These are phyloP conservation scores for Cyclura pinguis DNA, from an alignment of 2,797 vertebrate genomes.

Conservation along the genomic window DNA sequence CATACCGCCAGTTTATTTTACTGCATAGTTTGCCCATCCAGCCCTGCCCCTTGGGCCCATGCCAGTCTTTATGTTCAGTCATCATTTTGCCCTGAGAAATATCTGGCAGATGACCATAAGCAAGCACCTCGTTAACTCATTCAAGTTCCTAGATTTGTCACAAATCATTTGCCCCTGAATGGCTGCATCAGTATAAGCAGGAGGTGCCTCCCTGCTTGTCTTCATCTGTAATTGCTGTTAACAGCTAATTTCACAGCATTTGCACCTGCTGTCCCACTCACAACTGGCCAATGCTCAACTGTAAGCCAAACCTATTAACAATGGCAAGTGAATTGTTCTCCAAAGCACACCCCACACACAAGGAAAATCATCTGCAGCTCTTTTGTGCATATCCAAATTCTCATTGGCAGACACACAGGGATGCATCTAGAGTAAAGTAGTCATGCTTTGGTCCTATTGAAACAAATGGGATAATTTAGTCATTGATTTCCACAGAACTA, in stretches of 20 bases:
- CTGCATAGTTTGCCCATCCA: not conserved
- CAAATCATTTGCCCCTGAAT: constrained; percentile 22
- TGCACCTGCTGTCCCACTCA: not conserved
- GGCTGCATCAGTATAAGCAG: not conserved
- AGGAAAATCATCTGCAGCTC: not conserved
- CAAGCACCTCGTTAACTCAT: constrained; percentile 23
- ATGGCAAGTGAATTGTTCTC: not conserved
- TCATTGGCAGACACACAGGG: not conserved
- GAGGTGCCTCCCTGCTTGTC: constrained; percentile 17
- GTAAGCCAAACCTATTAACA: not conserved
- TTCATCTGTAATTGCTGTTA: constrained; percentile 8
- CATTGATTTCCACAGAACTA: not conserved
- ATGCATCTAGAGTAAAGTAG: not conserved
- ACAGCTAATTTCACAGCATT: constrained; percentile 20
- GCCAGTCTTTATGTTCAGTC: not conserved
- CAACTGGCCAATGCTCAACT: constrained; percentile 16
- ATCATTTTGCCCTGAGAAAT: constrained; percentile 19
- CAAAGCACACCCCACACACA: not conserved
- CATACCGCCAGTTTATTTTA: constrained; percentile 15
- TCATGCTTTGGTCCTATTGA: not conserved
- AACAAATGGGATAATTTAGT: not conserved
- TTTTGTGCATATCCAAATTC: not conserved
- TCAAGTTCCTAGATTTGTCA: constrained; percentile 28
- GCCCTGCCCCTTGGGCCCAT: constrained; percentile 6
- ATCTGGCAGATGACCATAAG: constrained; percentile 5